Conservation (phyloP, 2,113 vertebrate genomes). For the Muntiacus reevesi region DNA sequence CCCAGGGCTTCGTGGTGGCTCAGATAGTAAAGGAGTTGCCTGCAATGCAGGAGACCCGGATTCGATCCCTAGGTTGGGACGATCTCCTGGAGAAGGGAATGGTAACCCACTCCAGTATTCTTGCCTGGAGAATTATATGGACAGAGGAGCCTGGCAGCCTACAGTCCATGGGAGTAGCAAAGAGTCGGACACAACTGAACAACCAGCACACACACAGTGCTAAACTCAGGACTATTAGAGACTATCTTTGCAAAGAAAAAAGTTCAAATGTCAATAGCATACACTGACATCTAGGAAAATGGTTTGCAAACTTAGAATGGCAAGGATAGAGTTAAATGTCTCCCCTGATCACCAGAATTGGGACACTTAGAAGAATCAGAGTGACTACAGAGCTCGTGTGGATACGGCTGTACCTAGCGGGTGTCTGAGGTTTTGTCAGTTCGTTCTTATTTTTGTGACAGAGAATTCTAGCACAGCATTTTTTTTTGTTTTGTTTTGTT, state of each 20-base stretch:
- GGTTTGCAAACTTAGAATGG: too few species aligned
- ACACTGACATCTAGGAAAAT: background rate
- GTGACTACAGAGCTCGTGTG: accelerated
- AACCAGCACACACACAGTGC: background rate
- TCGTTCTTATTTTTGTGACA: background rate
- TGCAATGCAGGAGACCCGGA: background rate
- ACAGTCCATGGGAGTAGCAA: background rate
- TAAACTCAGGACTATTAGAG: background rate
- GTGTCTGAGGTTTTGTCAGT: background rate
- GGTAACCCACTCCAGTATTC: background rate
- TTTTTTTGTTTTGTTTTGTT: too few species aligned
- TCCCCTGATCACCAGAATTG: too few species aligned
- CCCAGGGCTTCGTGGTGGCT: background rate
- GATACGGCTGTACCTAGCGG: accelerated
- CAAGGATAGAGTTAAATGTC: background rate
- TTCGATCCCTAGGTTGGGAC: background rate
- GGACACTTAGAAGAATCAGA: too few species aligned
- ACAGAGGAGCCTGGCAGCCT: background rate
- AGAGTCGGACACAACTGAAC: background rate
- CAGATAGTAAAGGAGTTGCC: background rate
- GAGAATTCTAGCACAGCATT: background rate
- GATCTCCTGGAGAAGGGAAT: background rate
- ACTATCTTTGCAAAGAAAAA: background rate
- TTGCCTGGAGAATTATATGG: background rate
- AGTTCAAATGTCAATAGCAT: background rate